A percentile compares a stretch with the other conserved stretches of the same genome.
Conservation (phyloP, 2,113 vertebrate genomes). For the Mormyrus iriodes region DNA sequence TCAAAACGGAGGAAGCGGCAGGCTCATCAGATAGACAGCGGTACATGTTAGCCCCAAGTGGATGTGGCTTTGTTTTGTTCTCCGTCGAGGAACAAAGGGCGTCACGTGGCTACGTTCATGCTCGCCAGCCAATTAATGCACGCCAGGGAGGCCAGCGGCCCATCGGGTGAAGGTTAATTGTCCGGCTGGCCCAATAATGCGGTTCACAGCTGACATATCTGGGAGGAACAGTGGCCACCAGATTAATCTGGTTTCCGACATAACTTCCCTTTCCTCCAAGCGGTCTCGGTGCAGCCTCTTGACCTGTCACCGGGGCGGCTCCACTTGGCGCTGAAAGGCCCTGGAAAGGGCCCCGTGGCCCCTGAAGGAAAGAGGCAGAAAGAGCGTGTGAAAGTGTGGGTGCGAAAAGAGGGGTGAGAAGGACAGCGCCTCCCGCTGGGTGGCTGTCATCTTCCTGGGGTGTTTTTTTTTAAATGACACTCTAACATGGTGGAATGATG, state of each 20-base stretch:
- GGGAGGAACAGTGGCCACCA: slow-evolving; percentile 75
- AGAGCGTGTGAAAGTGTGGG: not conserved
- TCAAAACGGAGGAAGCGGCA: slow-evolving; percentile 28
- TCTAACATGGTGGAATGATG: not conserved
- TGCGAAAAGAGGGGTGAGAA: not conserved
- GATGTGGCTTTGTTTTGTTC: slow-evolving; percentile 59
- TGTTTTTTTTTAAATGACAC: not conserved
- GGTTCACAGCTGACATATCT: slow-evolving; percentile 80
- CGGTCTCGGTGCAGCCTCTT: slow-evolving; percentile 72
- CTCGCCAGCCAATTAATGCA: slow-evolving; percentile 69
- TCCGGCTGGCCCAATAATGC: slow-evolving; percentile 67
- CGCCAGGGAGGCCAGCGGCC: slow-evolving; percentile 63
- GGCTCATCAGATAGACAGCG: not conserved
- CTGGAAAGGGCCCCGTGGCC: not conserved
- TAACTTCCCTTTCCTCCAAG: slow-evolving; percentile 81
- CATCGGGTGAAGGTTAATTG: slow-evolving; percentile 78
- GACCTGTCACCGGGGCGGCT: slow-evolving; percentile 70
- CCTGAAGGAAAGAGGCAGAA: not conserved
- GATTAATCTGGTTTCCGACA: slow-evolving; percentile 85
- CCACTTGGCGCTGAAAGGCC: slow-evolving; percentile 52
- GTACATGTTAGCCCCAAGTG: not conserved
- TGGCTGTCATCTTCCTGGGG: not conserved
- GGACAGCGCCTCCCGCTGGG: not conserved
- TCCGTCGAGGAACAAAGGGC: slow-evolving; percentile 28
- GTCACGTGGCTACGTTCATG: slow-evolving; percentile 56